A percentile compares a stretch with the other conserved stretches of the same genome.
Conservation (phyloP, 2,797 vertebrate genomes). For the Amazona ochrocephala region DNA sequence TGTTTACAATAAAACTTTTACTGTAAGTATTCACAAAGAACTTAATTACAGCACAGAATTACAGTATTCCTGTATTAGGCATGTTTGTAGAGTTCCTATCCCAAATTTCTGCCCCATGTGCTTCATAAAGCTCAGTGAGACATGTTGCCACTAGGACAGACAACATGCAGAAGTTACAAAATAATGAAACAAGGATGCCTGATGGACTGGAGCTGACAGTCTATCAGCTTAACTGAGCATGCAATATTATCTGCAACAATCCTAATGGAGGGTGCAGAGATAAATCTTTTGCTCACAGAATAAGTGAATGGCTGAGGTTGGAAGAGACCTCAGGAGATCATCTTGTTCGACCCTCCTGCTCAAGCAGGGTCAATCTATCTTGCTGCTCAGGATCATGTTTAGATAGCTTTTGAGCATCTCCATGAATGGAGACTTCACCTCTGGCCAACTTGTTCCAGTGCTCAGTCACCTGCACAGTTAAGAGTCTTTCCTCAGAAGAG, state of each 20-base stretch:
- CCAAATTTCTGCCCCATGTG: background rate
- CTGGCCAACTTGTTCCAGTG: background rate
- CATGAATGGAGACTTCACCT: background rate
- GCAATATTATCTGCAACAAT: background rate
- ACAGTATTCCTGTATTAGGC: background rate
- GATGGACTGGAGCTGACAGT: background rate
- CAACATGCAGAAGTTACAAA: background rate
- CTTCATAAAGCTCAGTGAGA: background rate
- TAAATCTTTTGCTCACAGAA: background rate
- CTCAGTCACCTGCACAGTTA: background rate
- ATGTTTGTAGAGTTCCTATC: background rate
- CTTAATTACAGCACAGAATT: background rate
- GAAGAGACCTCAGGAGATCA: background rate
- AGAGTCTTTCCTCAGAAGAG: background rate
- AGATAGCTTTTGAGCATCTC: background rate
- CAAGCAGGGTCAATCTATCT: background rate
- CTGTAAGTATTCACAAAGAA: background rate
- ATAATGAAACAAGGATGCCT: background rate
- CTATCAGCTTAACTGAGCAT: background rate
- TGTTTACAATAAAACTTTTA: background rate
- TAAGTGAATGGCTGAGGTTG: background rate
- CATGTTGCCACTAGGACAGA: background rate
- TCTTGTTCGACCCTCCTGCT: background rate
- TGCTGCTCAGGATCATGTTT: background rate
- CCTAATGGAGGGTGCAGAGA: background rate